Conservation (phyloP, 92 coral and sea anemone species). For the Epizoanthus scotinus region DNA sequence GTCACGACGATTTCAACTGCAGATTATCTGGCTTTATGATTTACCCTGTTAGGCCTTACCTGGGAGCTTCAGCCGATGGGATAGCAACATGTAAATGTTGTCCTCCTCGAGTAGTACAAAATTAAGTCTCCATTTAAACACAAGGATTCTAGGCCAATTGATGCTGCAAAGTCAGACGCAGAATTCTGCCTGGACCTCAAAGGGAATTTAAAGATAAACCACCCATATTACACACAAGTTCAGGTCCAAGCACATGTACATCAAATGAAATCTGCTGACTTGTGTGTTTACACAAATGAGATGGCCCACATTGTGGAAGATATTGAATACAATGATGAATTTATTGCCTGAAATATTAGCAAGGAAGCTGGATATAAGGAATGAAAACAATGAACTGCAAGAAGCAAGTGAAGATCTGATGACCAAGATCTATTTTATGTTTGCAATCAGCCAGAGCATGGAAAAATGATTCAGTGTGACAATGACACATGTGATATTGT, state of each 20-base stretch:
- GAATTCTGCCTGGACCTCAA: constrained; percentile 49
- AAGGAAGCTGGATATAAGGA: constrained; percentile 20
- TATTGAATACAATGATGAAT: constrained; percentile 5
- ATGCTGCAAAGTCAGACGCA: constrained; percentile 35
- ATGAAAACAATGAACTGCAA: constrained; percentile 8
- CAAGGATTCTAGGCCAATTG: constrained; percentile 15
- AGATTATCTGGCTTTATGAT: constrained; percentile 38
- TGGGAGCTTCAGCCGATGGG: constrained; percentile 44
- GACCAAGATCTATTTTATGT: constrained; percentile 46
- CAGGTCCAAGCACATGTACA: constrained; percentile 56
- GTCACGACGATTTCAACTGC: constrained; percentile 19
- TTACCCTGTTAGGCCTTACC: constrained; percentile 12
- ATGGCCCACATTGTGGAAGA: constrained; percentile 33
- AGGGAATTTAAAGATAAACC: constrained; percentile 35
- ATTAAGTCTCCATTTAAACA: constrained; percentile 43
- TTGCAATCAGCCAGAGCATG: constrained; percentile 62
- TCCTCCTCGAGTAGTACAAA: constrained; percentile 27
- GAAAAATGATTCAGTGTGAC: constrained; percentile 60
- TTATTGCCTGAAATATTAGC: constrained; percentile 54
- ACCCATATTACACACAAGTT: constrained; percentile 57
- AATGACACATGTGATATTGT: constrained; percentile 45
- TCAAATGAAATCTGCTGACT: constrained; percentile 4
- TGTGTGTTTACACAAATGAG: constrained; percentile 38
- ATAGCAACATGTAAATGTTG: constrained; percentile 41
- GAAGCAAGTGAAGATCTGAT: constrained; percentile 10